phyloP scores from a whole-genome alignment of 2,888 invertebrate species.

The Anorthoa munda region DNA sequence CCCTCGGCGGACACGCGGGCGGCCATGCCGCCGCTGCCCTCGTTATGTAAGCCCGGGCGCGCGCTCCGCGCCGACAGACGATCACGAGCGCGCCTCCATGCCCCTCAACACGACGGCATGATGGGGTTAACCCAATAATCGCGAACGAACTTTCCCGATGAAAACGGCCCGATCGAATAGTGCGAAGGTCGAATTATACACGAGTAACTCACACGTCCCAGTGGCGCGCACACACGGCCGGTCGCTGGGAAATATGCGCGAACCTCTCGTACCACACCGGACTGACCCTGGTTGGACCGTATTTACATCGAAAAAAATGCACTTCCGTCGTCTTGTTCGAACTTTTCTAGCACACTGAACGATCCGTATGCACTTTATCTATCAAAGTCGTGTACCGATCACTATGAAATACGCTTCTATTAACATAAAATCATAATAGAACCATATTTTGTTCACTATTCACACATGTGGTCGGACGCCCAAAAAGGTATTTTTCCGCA shows the following conservation, averaged over 20 bases:
- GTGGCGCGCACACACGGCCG: constrained; percentile 74
- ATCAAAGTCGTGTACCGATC: constrained; percentile 79
- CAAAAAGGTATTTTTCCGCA: constrained; percentile 93
- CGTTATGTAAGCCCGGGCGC: constrained; percentile 90
- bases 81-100: constrained; percentile 91
- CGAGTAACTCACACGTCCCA: constrained; percentile 77
- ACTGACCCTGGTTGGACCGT: constrained; percentile 89
- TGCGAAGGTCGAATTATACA: constrained; percentile 81
- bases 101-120: constrained; percentile 89
- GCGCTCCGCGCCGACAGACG: constrained; percentile 91
- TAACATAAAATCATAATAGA: constrained; percentile 85
- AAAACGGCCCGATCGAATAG: constrained; percentile 79
- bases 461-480: constrained; percentile 93
- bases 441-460: constrained; percentile 90
- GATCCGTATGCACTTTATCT: constrained; percentile 81
- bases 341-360: constrained; percentile 83
- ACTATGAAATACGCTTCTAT: constrained; percentile 80
- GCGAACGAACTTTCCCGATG: constrained; percentile 82
- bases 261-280: constrained; percentile 87
- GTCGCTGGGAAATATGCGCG: constrained; percentile 81
- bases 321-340: constrained; percentile 87
- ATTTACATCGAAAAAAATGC: constrained; percentile 90
- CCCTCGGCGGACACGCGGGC: constrained; percentile 89
- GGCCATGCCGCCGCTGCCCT: constrained; percentile 90
- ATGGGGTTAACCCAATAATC: constrained; percentile 84